phyloP scores from a whole-genome alignment of 2,797 vertebrate genomes.

The Buphagus erythrorhynchus region DNA sequence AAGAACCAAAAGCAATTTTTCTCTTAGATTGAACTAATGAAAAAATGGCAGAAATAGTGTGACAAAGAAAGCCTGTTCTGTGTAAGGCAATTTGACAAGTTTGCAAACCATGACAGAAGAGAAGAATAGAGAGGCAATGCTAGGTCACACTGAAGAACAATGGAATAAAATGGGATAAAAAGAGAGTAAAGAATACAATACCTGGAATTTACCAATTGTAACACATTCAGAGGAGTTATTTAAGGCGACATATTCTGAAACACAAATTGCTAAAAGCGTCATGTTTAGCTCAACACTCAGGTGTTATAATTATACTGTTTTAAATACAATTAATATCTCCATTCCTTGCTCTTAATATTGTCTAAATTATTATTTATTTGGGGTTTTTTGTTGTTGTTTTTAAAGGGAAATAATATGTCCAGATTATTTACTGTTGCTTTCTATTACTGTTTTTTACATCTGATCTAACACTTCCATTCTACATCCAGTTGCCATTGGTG shows the following conservation, averaged over 20 bases:
- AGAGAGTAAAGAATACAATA: neutral
- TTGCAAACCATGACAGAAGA: neutral
- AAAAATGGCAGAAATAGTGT: neutral
- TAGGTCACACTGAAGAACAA: neutral
- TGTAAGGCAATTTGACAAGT: neutral
- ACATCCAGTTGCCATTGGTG: rapidly evolving
- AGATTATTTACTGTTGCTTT: neutral
- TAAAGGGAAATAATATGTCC: neutral
- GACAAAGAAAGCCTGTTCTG: neutral
- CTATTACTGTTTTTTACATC: neutral
- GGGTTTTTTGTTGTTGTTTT: rapidly evolving
- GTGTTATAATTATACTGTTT: neutral
- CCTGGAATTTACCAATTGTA: neutral
- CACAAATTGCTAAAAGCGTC: neutral
- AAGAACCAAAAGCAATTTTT: neutral
- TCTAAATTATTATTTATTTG: neutral
- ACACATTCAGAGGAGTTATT: neutral
- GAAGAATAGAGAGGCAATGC: neutral
- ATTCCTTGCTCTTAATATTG: neutral
- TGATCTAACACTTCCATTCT: neutral
- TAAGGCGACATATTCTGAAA: neutral
- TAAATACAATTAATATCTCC: neutral
- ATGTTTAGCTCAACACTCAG: neutral
- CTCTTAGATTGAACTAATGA: neutral
- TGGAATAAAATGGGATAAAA: neutral